Percentiles rank a stretch among this genome's conserved stretches.
Evolutionary conservation across 2,113 vertebrate genomes (phyloP).

Genomic region (Sceloporus tristichus): DNA sequence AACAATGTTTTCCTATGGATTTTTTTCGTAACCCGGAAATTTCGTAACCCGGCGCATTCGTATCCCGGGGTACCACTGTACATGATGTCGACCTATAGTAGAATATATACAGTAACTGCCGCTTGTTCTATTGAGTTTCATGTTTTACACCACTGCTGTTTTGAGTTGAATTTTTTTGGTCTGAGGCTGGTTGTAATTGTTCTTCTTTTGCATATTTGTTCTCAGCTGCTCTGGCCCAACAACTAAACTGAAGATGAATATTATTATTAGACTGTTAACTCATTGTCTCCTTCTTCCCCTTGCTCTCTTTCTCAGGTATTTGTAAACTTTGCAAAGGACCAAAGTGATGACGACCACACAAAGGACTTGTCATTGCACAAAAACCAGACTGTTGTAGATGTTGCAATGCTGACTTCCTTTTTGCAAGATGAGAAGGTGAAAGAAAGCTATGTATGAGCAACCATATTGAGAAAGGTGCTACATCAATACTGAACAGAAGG

Average conservation of each 20-base stretch:
- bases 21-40: no score
- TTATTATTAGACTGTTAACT: background rate
- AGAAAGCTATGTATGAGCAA: constrained; percentile 92
- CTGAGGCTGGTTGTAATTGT: background rate
- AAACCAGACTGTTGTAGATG: constrained; percentile 84
- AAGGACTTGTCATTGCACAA: constrained; percentile 92
- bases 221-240: no score
- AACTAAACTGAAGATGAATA: background rate
- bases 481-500: constrained; percentile 51
- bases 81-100: no score
- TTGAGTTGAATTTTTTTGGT: background rate
- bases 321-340: constrained; percentile 99
- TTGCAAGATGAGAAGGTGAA: constrained; percentile 80
- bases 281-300: background rate
- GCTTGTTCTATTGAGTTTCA: background rate
- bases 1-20: no score
- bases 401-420: constrained; percentile 80
- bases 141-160: background rate
- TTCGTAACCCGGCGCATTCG: no score
- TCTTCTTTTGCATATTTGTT: background rate
- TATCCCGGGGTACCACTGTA: no score
- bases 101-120: no score
- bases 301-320: constrained; percentile 85
- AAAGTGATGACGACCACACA: constrained; percentile 95
- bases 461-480: constrained; percentile 46